phyloP scores from a whole-genome alignment of 2,888 invertebrate genomes.

The Stenolophus ochropezus region DNA sequence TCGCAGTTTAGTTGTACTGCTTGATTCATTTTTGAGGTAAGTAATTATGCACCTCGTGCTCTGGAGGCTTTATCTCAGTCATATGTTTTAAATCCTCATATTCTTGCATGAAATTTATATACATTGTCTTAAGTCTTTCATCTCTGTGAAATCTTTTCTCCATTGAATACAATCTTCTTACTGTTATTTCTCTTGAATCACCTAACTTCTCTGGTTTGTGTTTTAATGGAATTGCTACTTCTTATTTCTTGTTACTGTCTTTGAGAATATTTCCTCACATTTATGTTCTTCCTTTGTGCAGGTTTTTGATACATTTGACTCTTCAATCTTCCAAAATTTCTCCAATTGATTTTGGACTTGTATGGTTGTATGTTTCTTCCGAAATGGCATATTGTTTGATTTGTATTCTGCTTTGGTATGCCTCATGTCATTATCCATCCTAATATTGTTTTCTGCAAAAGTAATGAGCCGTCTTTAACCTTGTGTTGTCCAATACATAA shows the following conservation, averaged over 20 bases:
- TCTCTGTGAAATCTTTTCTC: not conserved
- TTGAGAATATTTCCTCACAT: not conserved
- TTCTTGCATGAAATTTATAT: not conserved
- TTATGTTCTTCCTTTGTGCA: constrained; percentile 7
- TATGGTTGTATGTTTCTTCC: not conserved
- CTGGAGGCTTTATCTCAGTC: not conserved
- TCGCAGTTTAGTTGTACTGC: not conserved
- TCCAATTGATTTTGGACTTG: not conserved
- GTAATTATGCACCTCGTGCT: not conserved
- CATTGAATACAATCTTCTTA: not conserved
- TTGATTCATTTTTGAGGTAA: not conserved
- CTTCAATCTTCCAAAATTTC: not conserved
- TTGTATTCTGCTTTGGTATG: not conserved
- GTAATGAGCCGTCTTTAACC: not conserved
- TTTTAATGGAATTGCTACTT: not conserved
- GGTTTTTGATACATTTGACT: not conserved
- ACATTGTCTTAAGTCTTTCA: not conserved
- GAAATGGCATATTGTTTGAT: not conserved
- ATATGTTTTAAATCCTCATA: not conserved
- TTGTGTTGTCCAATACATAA: constrained; percentile 23
- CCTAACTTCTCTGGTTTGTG: not conserved
- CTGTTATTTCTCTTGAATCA: not conserved
- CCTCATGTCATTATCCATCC: constrained; percentile 36
- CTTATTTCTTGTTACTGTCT: not conserved
- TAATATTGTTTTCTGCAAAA: constrained; percentile 6